phyloP scores from a whole-genome alignment of 2,888 invertebrate genomes.

The Acanthosoma haemorrhoidale region DNA sequence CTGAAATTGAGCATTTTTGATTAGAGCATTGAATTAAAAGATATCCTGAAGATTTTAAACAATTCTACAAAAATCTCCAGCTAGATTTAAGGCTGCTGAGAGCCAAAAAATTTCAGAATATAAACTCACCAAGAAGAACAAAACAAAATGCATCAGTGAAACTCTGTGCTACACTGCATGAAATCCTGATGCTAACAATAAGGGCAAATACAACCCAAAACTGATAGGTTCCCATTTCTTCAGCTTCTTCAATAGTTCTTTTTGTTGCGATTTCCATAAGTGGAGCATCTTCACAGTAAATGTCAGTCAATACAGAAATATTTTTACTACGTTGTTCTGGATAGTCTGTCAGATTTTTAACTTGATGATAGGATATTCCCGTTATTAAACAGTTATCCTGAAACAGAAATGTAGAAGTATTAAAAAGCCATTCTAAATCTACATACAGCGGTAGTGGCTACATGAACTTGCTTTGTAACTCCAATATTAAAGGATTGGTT shows the following conservation, averaged over 20 bases:
- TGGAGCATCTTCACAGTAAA: conserved; percentile 47
- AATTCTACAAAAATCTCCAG: no score
- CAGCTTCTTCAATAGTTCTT: conserved; percentile 44
- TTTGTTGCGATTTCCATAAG: conserved; percentile 49
- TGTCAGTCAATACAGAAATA: not conserved
- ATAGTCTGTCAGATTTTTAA: not conserved
- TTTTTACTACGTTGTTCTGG: not conserved
- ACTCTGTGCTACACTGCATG: conserved; percentile 79
- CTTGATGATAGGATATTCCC: not conserved
- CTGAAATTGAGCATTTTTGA: conserved; percentile 46
- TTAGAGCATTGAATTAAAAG: no score
- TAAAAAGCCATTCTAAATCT: no score
- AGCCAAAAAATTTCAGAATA: no score
- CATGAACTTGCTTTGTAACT: no score
- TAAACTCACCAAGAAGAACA: conserved; percentile 60
- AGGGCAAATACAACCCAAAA: conserved; percentile 75
- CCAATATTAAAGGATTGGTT: no score
- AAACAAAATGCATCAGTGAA: conserved; percentile 87
- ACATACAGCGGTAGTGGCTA: no score
- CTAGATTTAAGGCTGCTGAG: no score
- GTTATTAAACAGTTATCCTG: not conserved
- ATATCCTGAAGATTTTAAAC: no score
- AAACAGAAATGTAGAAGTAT: no score
- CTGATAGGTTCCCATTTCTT: conserved; percentile 46
- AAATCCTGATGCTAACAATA: conserved; percentile 72